A percentile compares a stretch with the other conserved stretches of the same genome.
Conservation (phyloP, 1,140 invertebrate genomes). For the Proctacanthus coquilletti region DNA sequence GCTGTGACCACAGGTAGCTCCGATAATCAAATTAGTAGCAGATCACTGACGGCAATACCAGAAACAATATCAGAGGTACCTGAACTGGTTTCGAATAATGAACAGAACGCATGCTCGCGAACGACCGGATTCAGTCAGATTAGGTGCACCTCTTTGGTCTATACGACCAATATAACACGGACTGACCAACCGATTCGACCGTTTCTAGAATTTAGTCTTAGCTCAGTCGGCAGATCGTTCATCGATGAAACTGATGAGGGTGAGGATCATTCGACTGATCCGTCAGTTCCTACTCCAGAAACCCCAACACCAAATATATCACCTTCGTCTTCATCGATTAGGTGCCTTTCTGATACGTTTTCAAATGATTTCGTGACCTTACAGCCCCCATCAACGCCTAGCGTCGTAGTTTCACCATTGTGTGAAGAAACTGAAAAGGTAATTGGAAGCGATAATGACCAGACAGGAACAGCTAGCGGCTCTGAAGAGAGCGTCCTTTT, state of each 20-base stretch:
- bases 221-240: conserved; percentile 27
- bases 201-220: conserved; percentile 22
- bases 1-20: conserved; percentile 9
- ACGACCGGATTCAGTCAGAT: neutral
- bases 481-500: too few species aligned
- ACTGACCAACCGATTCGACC: neutral
- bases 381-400: conserved; percentile 2
- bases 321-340: conserved; percentile 32
- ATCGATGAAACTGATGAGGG: conserved; percentile 18
- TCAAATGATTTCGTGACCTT: conserved; percentile 27
- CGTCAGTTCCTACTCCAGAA: conserved; percentile 36
- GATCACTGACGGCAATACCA: conserved; percentile 25
- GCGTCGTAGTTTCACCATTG: neutral
- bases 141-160: neutral
- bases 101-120: neutral
- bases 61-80: conserved; percentile 14
- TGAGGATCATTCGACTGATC: conserved; percentile 10
- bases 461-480: neutral
- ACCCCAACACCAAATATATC: conserved; percentile 40
- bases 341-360: conserved; percentile 23
- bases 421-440: conserved; percentile 1
- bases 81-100: neutral
- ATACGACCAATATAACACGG: neutral
- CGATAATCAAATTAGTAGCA: conserved; percentile 15
- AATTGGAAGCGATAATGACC: neutral